These are phyloP conservation scores for Otocyon megalotis DNA, from an alignment of 2,113 vertebrate genomes.

Conservation along the genomic window DNA sequence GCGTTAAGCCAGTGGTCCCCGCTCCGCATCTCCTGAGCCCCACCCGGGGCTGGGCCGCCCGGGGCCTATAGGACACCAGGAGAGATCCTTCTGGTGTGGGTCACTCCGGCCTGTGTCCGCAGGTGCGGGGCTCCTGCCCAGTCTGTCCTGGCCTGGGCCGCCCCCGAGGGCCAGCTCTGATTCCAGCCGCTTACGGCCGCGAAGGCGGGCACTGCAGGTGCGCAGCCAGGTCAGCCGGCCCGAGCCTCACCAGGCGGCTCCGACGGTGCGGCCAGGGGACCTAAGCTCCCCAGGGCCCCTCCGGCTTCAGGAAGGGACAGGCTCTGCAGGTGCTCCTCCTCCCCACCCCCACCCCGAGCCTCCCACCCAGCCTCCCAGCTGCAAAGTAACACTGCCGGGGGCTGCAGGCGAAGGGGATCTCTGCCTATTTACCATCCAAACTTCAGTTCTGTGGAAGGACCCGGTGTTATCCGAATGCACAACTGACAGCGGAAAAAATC, in stretches of 20 bases:
- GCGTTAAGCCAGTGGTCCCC: background rate
- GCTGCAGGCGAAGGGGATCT: constrained; percentile 33
- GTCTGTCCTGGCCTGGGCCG: background rate
- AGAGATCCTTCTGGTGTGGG: background rate
- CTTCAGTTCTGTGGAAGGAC: constrained; percentile 14
- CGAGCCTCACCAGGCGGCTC: too few species aligned
- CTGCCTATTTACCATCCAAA: constrained; percentile 48
- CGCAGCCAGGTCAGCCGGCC: too few species aligned
- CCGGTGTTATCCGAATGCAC: constrained; percentile 2
- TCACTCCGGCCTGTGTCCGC: background rate
- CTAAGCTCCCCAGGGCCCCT: background rate
- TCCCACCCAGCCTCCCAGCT: background rate
- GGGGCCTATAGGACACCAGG: background rate
- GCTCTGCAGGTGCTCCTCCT: background rate
- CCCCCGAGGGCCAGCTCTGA: background rate
- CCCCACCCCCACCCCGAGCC: background rate
- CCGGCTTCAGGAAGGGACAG: background rate
- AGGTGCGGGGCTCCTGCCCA: background rate
- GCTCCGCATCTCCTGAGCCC: background rate
- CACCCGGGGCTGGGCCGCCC: background rate
- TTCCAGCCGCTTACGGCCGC: background rate
- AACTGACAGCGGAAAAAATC: constrained; percentile 53
- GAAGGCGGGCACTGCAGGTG: too few species aligned
- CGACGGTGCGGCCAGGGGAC: too few species aligned
- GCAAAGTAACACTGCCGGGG: background rate